A percentile compares a stretch with the other conserved stretches of the same genome.
Evolutionary conservation across 2,888 invertebrate species (phyloP).

Genomic region (Heliconius cydno): DNA sequence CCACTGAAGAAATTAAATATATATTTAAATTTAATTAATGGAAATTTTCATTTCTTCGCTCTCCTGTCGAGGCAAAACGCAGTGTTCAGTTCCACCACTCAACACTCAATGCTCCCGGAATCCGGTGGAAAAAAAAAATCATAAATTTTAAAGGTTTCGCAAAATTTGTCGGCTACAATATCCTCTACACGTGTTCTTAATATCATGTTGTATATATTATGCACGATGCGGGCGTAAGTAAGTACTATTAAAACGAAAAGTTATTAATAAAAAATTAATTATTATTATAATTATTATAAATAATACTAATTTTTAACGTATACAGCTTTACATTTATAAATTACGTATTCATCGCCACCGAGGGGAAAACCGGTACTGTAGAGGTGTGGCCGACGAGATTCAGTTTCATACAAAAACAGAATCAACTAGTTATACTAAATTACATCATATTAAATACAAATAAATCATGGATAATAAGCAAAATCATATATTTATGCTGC

Average conservation of each 20-base stretch:
- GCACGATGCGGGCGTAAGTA: conserved; percentile 12
- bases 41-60: too few relatives aligned
- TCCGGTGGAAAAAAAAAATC: too few relatives aligned
- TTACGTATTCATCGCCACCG: not conserved
- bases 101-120: too few relatives aligned
- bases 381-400: conserved; percentile 33
- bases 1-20: too few relatives aligned
- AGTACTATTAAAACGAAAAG: not conserved
- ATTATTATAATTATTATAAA: conserved; percentile 47
- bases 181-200: conserved; percentile 17
- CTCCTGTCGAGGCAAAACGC: too few relatives aligned
- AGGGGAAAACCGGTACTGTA: conserved; percentile 30
- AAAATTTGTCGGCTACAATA: conserved; percentile 18
- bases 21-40: too few relatives aligned
- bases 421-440: not conserved
- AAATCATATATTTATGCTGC: not conserved
- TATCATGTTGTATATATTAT: conserved; percentile 3
- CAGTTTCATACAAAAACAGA: conserved; percentile 18
- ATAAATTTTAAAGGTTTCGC: not conserved
- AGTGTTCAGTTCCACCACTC: too few relatives aligned
- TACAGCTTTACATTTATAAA: not conserved
- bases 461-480: not conserved
- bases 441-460: not conserved
- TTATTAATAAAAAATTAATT: conserved; percentile 1
- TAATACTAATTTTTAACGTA: conserved; percentile 37